phyloP scores from a whole-genome alignment of 2,113 vertebrate species.

The Macquaria ambigua region DNA sequence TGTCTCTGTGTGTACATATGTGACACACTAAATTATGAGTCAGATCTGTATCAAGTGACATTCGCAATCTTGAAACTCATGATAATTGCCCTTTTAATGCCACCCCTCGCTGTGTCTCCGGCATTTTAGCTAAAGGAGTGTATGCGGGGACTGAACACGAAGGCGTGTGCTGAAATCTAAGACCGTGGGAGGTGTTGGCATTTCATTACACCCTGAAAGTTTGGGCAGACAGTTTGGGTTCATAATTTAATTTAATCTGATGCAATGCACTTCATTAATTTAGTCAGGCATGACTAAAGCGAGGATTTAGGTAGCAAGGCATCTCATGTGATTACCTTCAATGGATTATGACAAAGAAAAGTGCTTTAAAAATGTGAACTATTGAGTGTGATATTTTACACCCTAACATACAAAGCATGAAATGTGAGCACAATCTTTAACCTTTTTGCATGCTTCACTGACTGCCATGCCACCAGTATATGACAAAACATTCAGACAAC shows the following conservation, averaged over 20 bases:
- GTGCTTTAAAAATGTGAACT: neutral
- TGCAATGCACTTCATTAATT: constrained; percentile 8
- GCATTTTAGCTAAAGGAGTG: constrained; percentile 2
- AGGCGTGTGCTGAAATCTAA: neutral
- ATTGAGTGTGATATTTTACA: neutral
- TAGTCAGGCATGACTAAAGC: neutral
- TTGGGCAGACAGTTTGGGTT: neutral
- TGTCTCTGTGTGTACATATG: neutral
- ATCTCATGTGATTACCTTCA: neutral
- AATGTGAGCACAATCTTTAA: neutral
- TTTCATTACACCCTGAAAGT: neutral
- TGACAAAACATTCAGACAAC: neutral
- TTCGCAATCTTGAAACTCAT: neutral
- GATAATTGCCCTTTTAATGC: constrained; percentile 34
- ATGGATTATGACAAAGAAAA: neutral
- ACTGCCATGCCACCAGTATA: neutral
- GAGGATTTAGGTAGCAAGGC: neutral
- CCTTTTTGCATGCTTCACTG: neutral
- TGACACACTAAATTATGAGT: constrained; percentile 24
- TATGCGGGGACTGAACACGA: neutral
- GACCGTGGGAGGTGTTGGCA: neutral
- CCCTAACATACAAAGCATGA: neutral
- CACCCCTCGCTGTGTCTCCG: neutral
- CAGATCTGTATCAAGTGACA: constrained; percentile 23
- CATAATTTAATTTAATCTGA: constrained; percentile 13